These are phyloP conservation scores for Idaea dimidiata DNA, from an alignment of 2,888 invertebrate species.

Conservation along the genomic window DNA sequence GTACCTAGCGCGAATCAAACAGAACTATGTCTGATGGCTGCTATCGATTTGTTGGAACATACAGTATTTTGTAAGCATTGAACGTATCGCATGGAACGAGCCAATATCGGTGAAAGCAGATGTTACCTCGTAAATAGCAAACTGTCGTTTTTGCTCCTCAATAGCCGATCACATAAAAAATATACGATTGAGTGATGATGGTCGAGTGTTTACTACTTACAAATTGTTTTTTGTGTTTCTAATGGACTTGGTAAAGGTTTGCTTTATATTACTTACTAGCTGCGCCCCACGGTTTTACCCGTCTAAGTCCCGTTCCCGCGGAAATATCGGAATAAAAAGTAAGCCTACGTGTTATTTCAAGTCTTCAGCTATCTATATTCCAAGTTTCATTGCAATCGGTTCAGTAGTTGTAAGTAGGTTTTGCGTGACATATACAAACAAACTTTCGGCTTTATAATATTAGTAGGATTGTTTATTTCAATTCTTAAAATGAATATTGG, in stretches of 20 bases:
- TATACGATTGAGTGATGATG: constrained; percentile 29
- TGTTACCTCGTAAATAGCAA: constrained; percentile 48
- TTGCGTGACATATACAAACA: no score
- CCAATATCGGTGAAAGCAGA: constrained; percentile 55
- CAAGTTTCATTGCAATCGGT: no score
- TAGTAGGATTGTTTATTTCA: no score
- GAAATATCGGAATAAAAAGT: no score
- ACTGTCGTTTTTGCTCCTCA: constrained; percentile 43
- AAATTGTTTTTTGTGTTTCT: constrained; percentile 27
- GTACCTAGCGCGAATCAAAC: constrained; percentile 28
- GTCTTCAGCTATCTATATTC: no score
- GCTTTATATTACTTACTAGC: background rate
- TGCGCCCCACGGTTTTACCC: no score
- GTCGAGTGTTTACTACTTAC: constrained; percentile 32
- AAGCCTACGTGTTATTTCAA: no score
- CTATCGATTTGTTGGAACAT: constrained; percentile 55
- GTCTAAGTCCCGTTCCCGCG: no score
- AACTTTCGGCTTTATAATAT: no score
- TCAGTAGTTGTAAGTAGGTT: no score
- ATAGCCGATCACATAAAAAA: constrained; percentile 32
- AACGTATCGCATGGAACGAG: constrained; percentile 47
- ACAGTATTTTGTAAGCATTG: constrained; percentile 59
- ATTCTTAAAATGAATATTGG: no score
- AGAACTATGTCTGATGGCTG: constrained; percentile 39
- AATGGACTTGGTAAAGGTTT: constrained; percentile 10